Evolutionary conservation across 2,797 vertebrate species (phyloP), one percentile per base, ranked within the genome.

Genomic region (Sebastolobus alascanus): DNA sequence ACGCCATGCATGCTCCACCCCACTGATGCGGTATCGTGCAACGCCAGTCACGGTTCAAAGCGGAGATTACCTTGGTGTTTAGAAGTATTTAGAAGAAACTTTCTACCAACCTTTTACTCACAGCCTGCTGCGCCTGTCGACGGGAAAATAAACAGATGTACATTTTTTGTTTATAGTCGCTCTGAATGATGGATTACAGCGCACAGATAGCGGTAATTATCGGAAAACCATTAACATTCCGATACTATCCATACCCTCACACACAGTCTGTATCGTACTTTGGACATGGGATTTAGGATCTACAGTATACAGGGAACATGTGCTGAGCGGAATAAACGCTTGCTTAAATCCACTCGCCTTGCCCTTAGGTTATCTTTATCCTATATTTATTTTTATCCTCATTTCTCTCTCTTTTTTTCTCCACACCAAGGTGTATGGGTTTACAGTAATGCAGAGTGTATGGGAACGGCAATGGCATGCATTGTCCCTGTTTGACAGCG

Each of bases 151-250:
- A 95, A 91, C 94, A 94, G 92, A 93, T 87, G 89, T 65, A 84
- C 90, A 85, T 86, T 91, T 88, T 75, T 82, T 94, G 92, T 94
- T 95, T 94, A 92, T 82, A 90, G 72, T 84, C 61, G 73, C 77
- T 84, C 75, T 60, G 84, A 87, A 91, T 89, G 92, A 94, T 93
- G 82, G 85, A 95, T 95, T 93, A 89, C 86, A 89, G 88, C 29
- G 58, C 80, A 89, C 90, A 95, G 93, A 95, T 95, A 95, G 88
- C 80, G 76, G 78, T 95, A 95, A 94, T 94, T 95, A 95, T 95
- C 84, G 87, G 92, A 94, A 96, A 94, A 91, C 87, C 89, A 93
- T 94, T 95, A 95, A 93, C 93, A 94, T 94, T 94, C 93, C 82
- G 58, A 92, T 93, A 87, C 89, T 93, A 94, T 95, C 92, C 94